phyloP scores from a whole-genome alignment of 2,888 invertebrate species.

The Labia minor region DNA sequence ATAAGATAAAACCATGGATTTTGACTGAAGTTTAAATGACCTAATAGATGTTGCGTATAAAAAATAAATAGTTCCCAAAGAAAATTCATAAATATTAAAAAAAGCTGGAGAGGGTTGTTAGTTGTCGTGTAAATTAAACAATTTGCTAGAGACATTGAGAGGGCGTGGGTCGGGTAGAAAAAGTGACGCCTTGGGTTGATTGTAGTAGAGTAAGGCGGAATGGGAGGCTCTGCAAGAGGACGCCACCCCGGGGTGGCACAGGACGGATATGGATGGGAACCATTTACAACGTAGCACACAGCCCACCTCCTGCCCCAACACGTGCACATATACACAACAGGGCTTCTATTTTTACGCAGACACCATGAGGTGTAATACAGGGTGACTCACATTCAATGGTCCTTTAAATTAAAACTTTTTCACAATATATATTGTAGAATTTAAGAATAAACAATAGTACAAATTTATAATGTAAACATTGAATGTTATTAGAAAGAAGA shows the following conservation, averaged over 20 bases:
- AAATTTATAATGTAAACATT: too few relatives aligned
- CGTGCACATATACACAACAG: constrained; percentile 1
- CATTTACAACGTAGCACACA: constrained; percentile 1
- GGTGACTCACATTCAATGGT: background rate
- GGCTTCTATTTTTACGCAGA: background rate
- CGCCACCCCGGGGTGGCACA: background rate
- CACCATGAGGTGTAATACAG: background rate
- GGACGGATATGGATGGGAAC: background rate
- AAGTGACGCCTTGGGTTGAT: constrained; percentile 4
- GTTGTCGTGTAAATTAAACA: background rate
- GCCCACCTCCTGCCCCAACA: background rate
- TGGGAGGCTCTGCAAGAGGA: background rate
- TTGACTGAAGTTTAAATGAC: too few relatives aligned
- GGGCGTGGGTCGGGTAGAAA: background rate
- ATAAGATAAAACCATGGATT: too few relatives aligned
- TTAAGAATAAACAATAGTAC: too few relatives aligned
- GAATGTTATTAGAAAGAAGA: too few relatives aligned
- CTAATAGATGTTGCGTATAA: too few relatives aligned
- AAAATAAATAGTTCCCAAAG: too few relatives aligned
- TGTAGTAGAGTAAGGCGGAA: background rate
- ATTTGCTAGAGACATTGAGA: background rate
- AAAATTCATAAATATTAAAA: too few relatives aligned
- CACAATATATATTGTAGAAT: too few relatives aligned
- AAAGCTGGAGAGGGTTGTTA: too few relatives aligned
- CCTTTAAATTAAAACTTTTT: background rate